Base-by-base conservation (phyloP, 2,797 vertebrate genomes). In the Sebastes nivosus region DNA sequence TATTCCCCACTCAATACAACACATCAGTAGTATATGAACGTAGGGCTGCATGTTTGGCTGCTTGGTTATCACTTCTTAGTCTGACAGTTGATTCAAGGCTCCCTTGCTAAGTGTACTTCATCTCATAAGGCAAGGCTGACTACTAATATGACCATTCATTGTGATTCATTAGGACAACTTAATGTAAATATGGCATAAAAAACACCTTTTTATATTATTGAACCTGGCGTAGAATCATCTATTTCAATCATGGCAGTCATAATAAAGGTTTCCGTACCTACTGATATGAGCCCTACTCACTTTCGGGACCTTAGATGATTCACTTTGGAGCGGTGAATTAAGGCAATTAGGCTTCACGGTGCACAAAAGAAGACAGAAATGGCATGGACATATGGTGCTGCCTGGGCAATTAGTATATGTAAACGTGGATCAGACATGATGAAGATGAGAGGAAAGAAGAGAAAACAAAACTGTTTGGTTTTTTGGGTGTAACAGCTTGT, bases 371-470 rank as follows among this genome's bases (percentile, higher is more conserved):
- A 91, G 85, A 89, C 81, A 84, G 82, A 93, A 93, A 93, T 91
- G 70, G 88, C 88, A 86, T 29, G 70, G 92, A 91, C 94, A 95
- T 95, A 95, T 95, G 95, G 94, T 77, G 89, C 86, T 89, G 87
- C 87, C 88, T 91, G 86, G 75, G 87, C 90, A 95, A 95, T 95
- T 95, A 95, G 90, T 93, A 93, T 94, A 83, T 92, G 88, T 94
- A 94, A 95, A 93, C 79, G 86, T 83, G 83, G 93, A 95, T 95
- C 93, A 95, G 90, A 93, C 91, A 86, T 91, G 85, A 78, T 88
- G 75, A 90, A 88, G 90, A 93, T 90, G 83, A 94, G 80, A 88
- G 77, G 83, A 85, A 76, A 83, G 77, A 22, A 46, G 14, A 46
- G 88, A 83, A 72, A 84, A 84, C 75, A 77, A 84, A 80, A 72